Conservation (phyloP, 2,797 vertebrate genomes). For the Phalloptychus januarius region DNA sequence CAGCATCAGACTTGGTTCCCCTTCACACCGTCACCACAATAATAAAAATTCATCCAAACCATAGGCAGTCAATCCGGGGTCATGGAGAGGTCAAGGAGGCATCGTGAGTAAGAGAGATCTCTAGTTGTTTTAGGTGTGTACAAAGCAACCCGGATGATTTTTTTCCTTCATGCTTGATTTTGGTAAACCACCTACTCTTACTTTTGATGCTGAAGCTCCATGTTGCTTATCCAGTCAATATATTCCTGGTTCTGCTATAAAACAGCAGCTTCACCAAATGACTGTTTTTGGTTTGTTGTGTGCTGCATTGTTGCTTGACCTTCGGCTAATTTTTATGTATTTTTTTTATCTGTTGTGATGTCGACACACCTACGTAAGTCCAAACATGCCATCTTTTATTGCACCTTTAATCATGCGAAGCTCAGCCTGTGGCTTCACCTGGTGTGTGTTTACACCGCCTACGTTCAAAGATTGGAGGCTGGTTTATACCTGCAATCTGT, state of each 20-base stretch:
- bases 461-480: neutral
- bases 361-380: neutral
- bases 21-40: neutral
- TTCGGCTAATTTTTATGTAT: too few relatives aligned
- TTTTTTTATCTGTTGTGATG: neutral
- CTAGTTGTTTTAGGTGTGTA: neutral
- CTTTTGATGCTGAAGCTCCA: neutral
- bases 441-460: neutral
- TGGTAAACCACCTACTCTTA: neutral
- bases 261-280: neutral
- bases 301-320: neutral
- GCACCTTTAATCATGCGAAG: neutral
- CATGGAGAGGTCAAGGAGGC: neutral
- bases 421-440: constrained; percentile 1
- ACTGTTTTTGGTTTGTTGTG: neutral
- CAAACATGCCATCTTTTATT: neutral
- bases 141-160: neutral
- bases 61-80: neutral
- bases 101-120: neutral
- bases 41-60: neutral
- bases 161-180: neutral
- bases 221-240: neutral
- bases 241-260: neutral
- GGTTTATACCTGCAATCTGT: neutral
- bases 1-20: too few relatives aligned